Base-by-base conservation (phyloP, 2,113 vertebrate genomes). In the Python bivittatus region DNA sequence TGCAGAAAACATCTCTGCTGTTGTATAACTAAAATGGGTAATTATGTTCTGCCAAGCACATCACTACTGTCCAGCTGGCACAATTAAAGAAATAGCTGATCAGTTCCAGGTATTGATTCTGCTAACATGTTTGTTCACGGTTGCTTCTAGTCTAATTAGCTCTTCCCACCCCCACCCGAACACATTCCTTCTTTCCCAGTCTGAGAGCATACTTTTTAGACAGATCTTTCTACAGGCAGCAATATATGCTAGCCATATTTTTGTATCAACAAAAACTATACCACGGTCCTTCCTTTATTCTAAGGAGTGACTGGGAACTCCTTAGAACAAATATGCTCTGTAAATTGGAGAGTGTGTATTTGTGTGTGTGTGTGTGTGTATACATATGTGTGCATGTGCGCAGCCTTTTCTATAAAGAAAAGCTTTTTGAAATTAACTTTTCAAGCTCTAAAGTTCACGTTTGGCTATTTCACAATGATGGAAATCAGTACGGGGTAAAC, bases 51-150 rank as follows among this genome's bases (percentile, higher is more conserved):
- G 96, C 96, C 96, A 95, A 97, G 97, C 97, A 95, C 96, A 97
- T 98, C 93, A 2, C 92, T 42, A 96, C 94, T 89, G 93, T 95
- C 97, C 97, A 97, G 97, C 97, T 98, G 97, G 97, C 95, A 97
- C 97, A 97, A 98, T 98, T 98, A 98, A 98, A 98, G 97, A 97
- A 98, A 98, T 97, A 97, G 97, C 97, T 98, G 97, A 98, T 98
- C 97, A 98, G 98, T 98, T 98, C 97, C 97, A 98, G 97, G 97
- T 98, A 98, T 98, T 98, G 98, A 98, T 98, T 97, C 96, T 96
- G 96, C 97, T 98, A 98, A 98, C 97, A 97, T 97, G 97, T 98
- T 98, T 98, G 97, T 98, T 98, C 97, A 98, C 72, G 97, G 97
- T 97, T 94, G 96, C 96, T 97, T 98, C 97, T 98, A 97, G 97